Conservation (phyloP, 2,113 vertebrate genomes). For the Morone saxatilis region DNA sequence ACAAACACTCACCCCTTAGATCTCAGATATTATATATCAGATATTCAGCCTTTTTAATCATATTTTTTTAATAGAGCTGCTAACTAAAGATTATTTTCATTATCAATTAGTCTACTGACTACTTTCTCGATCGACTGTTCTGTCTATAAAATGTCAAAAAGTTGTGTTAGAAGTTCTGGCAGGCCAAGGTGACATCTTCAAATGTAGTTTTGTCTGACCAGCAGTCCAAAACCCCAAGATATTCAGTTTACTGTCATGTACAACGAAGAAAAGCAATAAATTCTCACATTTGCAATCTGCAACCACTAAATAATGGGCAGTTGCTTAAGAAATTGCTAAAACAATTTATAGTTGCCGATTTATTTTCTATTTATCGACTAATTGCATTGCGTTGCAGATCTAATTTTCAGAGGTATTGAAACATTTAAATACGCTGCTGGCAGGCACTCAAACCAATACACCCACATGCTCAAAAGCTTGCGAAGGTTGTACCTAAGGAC, state of each 20-base stretch:
- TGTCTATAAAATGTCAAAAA: neutral
- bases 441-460: neutral
- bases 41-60: neutral
- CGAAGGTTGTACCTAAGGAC: neutral
- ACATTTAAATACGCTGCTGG: neutral
- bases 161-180: neutral
- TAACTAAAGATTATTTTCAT: neutral
- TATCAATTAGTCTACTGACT: neutral
- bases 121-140: neutral
- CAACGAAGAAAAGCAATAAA: neutral
- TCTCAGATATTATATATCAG: neutral
- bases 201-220: neutral
- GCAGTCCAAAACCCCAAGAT: neutral
- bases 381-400: neutral
- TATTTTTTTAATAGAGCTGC: neutral
- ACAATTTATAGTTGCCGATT: neutral
- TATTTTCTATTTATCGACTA: neutral
- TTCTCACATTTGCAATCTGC: neutral
- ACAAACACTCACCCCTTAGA: too few species aligned
- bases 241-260: neutral
- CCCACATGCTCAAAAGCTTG: neutral
- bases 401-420: neutral
- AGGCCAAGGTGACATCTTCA: neutral
- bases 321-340: too few species aligned
- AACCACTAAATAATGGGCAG: too few species aligned